These are phyloP conservation scores for Chrysolina oricalcia DNA, from an alignment of 2,888 invertebrate genomes.

Conservation along the genomic window DNA sequence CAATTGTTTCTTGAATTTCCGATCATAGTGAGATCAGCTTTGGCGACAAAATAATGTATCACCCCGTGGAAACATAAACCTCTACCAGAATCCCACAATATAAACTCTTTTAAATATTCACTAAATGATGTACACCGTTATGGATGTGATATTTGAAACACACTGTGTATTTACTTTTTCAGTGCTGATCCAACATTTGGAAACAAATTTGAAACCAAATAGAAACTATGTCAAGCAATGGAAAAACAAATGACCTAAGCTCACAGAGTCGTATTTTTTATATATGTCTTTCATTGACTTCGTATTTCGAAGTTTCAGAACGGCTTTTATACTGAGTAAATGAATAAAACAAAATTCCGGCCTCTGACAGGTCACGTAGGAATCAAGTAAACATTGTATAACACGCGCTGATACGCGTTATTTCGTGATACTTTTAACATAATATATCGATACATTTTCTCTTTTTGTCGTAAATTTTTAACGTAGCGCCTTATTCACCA, in stretches of 20 bases:
- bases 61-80: no score
- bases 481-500: not conserved
- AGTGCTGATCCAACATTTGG: no score
- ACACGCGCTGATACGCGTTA: constrained; percentile 33
- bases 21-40: no score
- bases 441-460: constrained; percentile 22
- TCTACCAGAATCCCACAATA: no score
- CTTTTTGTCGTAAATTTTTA: not conserved
- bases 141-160: no score
- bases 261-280: not conserved
- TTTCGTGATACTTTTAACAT: constrained; percentile 36
- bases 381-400: constrained; percentile 32
- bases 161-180: no score
- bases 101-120: no score
- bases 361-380: constrained; percentile 46
- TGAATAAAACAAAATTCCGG: constrained; percentile 42
- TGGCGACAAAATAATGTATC: no score
- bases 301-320: constrained; percentile 23
- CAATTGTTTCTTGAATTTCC: no score
- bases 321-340: constrained; percentile 44
- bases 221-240: not conserved
- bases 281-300: constrained; percentile 21
- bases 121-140: no score
- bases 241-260: constrained; percentile 12
- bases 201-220: no score